Evolutionary conservation across 2,888 invertebrate genomes (phyloP).

Genomic region (Neoitamus cyanurus): DNA sequence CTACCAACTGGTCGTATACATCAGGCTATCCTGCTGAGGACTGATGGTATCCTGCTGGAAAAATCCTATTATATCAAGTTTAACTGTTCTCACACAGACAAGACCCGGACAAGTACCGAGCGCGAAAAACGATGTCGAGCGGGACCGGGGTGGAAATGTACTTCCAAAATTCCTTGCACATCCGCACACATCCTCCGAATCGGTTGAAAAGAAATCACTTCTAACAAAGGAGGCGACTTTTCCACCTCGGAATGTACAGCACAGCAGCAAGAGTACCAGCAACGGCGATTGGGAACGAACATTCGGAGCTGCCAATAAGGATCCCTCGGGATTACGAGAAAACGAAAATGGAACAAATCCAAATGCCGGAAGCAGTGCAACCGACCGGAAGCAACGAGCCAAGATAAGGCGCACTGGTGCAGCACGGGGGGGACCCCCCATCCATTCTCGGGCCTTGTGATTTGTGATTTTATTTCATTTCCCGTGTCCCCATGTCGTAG

Average conservation of each 20-base stretch:
- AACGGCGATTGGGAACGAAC: not conserved
- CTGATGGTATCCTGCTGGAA: not conserved
- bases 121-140: not conserved
- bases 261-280: too few species aligned
- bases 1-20: not conserved
- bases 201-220: not conserved
- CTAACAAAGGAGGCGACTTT: not conserved
- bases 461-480: not conserved
- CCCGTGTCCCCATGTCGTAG: not conserved
- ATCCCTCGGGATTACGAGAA: not conserved
- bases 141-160: not conserved
- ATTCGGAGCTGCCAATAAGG: not conserved
- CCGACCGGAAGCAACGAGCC: slow-evolving; percentile 8
- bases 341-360: not conserved
- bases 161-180: not conserved
- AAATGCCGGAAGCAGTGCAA: not conserved
- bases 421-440: not conserved
- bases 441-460: not conserved
- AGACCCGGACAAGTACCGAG: not conserved
- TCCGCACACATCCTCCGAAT: not conserved
- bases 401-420: slow-evolving; percentile 8
- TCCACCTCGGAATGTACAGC: not conserved
- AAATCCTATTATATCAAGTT: not conserved
- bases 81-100: not conserved
- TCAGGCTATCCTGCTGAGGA: not conserved